Percentiles rank a stretch among this genome's conserved stretches.
phyloP scores from a whole-genome alignment of 2,113 vertebrate species.

The Gyps fulvus region DNA sequence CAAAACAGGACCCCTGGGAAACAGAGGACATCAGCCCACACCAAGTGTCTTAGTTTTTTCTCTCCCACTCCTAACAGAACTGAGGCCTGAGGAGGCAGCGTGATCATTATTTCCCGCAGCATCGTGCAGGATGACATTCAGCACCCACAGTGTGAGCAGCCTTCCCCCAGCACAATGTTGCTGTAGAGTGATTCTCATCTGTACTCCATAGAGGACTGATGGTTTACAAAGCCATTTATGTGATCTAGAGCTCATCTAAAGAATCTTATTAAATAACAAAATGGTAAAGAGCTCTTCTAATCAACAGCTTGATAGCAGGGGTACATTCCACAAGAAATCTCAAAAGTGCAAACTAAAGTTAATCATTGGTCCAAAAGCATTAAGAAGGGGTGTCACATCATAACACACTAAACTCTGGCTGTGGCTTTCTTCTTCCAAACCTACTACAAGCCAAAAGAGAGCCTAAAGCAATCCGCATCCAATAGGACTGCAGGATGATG shows the following conservation, averaged over 20 bases:
- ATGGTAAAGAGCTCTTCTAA: not conserved
- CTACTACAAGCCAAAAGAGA: not conserved
- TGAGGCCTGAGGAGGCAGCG: rapidly evolving
- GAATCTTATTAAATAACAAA: not conserved
- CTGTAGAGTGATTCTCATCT: not conserved
- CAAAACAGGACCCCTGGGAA: not conserved
- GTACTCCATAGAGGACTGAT: not conserved
- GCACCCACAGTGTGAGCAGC: not conserved
- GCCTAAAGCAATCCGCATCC: not conserved
- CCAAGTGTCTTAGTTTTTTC: not conserved
- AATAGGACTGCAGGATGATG: not conserved
- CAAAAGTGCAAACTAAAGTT: not conserved
- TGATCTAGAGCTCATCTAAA: not conserved
- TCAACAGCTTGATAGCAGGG: not conserved
- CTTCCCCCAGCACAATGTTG: not conserved
- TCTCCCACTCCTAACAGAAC: not conserved
- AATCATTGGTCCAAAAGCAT: not conserved
- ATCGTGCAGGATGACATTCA: not conserved
- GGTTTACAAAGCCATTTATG: not conserved
- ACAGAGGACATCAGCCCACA: not conserved
- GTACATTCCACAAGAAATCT: not conserved
- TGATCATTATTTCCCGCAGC: not conserved
- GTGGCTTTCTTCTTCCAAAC: not conserved
- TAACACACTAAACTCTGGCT: not conserved
- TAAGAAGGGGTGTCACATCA: not conserved